These are phyloP conservation scores for Cotesia glomerata DNA, from an alignment of 1,140 invertebrate genomes.

Conservation along the genomic window DNA sequence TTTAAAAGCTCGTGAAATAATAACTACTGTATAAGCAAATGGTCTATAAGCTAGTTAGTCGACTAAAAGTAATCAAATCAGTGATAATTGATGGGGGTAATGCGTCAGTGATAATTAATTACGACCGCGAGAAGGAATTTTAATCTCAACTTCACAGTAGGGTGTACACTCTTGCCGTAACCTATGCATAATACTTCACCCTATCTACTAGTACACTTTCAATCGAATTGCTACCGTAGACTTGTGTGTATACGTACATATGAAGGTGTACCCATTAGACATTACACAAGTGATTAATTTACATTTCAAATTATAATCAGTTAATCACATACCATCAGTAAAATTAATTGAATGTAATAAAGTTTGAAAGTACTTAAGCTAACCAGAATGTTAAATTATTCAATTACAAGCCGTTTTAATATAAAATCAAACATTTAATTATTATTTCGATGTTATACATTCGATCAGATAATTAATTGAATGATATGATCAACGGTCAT, in stretches of 20 bases:
- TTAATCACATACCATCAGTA: not conserved
- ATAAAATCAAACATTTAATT: no score
- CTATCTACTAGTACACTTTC: not conserved
- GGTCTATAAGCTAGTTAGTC: no score
- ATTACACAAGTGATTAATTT: conserved; percentile 21
- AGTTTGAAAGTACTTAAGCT: not conserved
- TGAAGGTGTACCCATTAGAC: not conserved
- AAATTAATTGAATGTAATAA: conserved; percentile 3
- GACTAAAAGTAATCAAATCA: conserved; percentile 6
- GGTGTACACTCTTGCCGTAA: not conserved
- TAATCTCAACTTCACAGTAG: not conserved
- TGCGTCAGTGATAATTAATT: conserved; percentile 28
- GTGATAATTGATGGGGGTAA: conserved; percentile 25
- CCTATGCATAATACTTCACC: not conserved
- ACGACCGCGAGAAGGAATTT: conserved; percentile 5
- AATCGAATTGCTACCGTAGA: not conserved
- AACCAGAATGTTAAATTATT: no score
- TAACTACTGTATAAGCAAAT: no score
- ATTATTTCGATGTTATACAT: no score
- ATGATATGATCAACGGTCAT: no score
- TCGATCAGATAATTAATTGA: no score
- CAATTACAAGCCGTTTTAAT: no score
- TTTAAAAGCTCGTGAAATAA: no score
- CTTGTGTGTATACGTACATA: not conserved
- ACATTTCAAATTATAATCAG: conserved; percentile 22